These are phyloP conservation scores for Caenorhabditis parvicauda DNA, from an alignment of 2,888 invertebrate species.

Conservation along the genomic window DNA sequence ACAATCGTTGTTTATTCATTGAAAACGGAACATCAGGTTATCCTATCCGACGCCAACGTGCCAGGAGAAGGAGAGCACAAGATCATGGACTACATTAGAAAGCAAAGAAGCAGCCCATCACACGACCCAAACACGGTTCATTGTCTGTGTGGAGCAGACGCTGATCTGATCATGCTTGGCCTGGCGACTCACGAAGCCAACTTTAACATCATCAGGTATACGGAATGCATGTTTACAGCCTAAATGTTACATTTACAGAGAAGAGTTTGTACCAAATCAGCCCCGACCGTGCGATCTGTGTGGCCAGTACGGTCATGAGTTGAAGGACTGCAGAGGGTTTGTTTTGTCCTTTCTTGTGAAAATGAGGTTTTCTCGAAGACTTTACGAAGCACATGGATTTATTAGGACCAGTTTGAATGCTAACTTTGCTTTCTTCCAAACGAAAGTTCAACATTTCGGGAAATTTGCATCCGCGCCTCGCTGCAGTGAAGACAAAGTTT, in stretches of 20 bases:
- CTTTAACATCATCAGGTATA: conserved; percentile 82
- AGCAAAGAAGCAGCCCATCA: conserved; percentile 77
- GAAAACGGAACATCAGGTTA: conserved; percentile 64
- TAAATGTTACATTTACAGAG: conserved; percentile 65
- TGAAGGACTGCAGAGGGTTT: conserved; percentile 58
- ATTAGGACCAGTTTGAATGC: not conserved
- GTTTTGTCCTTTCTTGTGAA: not conserved
- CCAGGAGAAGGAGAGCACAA: conserved; percentile 98
- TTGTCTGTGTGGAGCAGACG: conserved; percentile 93
- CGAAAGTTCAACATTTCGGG: not conserved
- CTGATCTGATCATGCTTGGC: conserved; percentile 90
- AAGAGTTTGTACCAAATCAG: conserved; percentile 96
- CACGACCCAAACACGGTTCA: conserved; percentile 96
- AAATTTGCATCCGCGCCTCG: no score
- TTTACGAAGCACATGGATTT: not conserved
- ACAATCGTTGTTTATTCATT: not conserved
- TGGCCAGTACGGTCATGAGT: conserved; percentile 70
- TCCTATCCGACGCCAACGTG: conserved; percentile 97
- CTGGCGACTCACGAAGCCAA: conserved; percentile 97
- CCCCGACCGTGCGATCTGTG: conserved; percentile 93
- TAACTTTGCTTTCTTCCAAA: not conserved
- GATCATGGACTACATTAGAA: conserved; percentile 95
- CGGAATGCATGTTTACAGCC: not conserved
- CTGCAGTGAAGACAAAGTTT: no score
- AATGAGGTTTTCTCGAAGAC: not conserved